Evolutionary conservation across 2,797 vertebrate genomes (phyloP).

Genomic region (Phoebastria nigripes): DNA sequence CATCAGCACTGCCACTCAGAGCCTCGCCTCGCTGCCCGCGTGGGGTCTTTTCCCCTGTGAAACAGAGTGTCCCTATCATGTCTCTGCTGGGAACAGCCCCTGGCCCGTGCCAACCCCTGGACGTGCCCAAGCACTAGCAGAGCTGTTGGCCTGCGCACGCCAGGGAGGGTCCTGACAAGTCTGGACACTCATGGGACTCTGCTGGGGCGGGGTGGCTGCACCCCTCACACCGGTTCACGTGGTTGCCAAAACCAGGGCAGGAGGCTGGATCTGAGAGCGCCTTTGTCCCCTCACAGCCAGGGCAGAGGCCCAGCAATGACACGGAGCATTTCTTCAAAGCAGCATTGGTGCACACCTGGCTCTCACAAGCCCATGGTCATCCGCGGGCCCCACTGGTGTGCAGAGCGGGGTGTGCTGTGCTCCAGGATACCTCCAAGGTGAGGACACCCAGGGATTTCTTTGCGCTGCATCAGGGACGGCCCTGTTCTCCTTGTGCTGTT

Average conservation of each 20-base stretch:
- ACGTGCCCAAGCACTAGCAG: rapidly evolving
- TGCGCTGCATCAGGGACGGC: rapidly evolving
- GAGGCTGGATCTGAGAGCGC: neutral
- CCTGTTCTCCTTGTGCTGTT: neutral
- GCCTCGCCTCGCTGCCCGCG: neutral
- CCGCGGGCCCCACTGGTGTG: rapidly evolving
- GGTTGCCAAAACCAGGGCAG: neutral
- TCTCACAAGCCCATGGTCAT: rapidly evolving
- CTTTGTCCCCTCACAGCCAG: neutral
- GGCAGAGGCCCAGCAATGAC: too few species aligned
- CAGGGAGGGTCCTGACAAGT: neutral
- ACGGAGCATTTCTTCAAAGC: neutral
- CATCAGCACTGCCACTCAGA: rapidly evolving
- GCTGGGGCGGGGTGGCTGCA: neutral
- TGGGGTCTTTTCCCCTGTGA: too few species aligned
- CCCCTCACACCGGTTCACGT: neutral
- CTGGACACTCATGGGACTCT: neutral
- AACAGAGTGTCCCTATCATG: rapidly evolving
- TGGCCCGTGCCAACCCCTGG: neutral
- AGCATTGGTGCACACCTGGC: rapidly evolving
- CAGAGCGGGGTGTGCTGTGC: neutral
- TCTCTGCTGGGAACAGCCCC: neutral
- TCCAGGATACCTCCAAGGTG: neutral
- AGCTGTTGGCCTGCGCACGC: neutral
- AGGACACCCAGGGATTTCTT: neutral